Conservation (phyloP, 2,888 invertebrate species). For the Pogonocherus hispidulus region DNA sequence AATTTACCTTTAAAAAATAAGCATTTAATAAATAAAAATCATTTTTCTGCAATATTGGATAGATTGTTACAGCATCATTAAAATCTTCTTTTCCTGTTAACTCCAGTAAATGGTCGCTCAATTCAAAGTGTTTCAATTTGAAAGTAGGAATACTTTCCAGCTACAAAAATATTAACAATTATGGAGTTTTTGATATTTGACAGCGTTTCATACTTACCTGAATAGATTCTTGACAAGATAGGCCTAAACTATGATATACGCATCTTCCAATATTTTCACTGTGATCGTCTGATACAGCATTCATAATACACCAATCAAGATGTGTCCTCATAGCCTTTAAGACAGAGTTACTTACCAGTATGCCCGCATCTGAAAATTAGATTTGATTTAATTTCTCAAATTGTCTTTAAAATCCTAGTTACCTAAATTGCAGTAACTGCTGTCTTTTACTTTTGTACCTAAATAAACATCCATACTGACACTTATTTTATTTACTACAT, state of each 20-base stretch:
- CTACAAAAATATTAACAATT: slow-evolving; percentile 58
- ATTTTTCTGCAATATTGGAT: slow-evolving; percentile 75
- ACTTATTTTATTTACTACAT: slow-evolving; percentile 83
- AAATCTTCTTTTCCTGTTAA: slow-evolving; percentile 68
- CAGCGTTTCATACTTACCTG: slow-evolving; percentile 68
- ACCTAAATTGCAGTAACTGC: slow-evolving; percentile 80
- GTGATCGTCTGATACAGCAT: slow-evolving; percentile 85
- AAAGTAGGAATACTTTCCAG: slow-evolving; percentile 66
- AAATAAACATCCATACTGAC: slow-evolving; percentile 89
- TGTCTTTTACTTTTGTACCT: slow-evolving; percentile 77
- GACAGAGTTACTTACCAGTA: slow-evolving; percentile 90
- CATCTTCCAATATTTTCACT: slow-evolving; percentile 93
- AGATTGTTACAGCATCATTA: slow-evolving; percentile 75
- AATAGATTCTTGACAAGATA: slow-evolving; percentile 72
- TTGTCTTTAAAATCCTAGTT: slow-evolving; percentile 39
- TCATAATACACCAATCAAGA: slow-evolving; percentile 91
- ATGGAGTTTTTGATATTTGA: neutral
- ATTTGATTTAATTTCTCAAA: neutral
- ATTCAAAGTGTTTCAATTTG: slow-evolving; percentile 68
- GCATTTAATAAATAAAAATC: slow-evolving; percentile 81
- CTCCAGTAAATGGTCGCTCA: slow-evolving; percentile 66
- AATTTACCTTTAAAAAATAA: slow-evolving; percentile 76
- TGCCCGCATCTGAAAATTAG: slow-evolving; percentile 78
- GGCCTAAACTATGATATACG: slow-evolving; percentile 79
- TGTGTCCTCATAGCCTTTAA: slow-evolving; percentile 82